phyloP scores from a whole-genome alignment of 92 coral and sea anemone genomes.

The Heteractis magnifica region DNA sequence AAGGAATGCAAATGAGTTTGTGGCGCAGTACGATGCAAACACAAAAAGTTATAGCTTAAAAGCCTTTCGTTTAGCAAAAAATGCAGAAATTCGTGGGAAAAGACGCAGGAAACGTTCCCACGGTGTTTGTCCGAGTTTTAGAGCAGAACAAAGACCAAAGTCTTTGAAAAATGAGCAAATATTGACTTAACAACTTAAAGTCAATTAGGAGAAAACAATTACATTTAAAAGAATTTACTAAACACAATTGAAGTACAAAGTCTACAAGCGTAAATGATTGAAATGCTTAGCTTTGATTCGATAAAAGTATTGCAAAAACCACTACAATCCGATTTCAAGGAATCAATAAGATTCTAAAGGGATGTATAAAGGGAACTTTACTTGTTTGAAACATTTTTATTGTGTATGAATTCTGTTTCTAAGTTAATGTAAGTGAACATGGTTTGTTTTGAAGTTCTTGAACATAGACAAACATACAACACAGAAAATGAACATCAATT shows the following conservation, averaged over 20 bases:
- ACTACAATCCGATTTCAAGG: not conserved
- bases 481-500: not conserved
- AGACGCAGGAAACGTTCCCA: constrained; percentile 9
- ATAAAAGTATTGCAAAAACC: not conserved
- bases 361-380: not conserved
- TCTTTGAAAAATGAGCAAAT: constrained; percentile 19
- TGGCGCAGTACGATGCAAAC: not conserved
- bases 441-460: not conserved
- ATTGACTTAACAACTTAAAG: constrained; percentile 21
- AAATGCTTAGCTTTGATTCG: not conserved
- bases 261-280: not conserved
- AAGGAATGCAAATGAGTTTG: not conserved
- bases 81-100: constrained; percentile 21
- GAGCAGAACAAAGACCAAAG: not conserved
- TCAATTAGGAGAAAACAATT: constrained; percentile 15
- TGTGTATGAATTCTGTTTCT: not conserved
- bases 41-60: not conserved
- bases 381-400: not conserved
- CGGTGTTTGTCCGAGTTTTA: not conserved
- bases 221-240: not conserved
- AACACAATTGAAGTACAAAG: not conserved
- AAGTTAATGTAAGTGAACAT: not conserved
- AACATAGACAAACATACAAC: not conserved
- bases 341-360: not conserved
- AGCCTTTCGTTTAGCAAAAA: not conserved